Percentiles rank a stretch among this genome's conserved stretches.
Conservation (phyloP, 2,113 vertebrate species). For the Numenius arquata region DNA sequence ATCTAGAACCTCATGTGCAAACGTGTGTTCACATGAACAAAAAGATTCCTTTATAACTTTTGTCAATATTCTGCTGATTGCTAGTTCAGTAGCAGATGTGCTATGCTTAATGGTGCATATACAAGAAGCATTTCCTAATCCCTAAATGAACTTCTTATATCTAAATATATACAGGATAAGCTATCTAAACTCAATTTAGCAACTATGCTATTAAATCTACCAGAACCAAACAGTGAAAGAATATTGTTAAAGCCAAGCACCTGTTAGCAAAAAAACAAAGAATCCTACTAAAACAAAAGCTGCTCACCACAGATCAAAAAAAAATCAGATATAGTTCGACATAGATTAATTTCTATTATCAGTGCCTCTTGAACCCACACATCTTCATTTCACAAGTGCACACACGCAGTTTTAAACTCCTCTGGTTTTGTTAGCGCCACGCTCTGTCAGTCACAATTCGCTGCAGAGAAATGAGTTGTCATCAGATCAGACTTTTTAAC, state of each 20-base stretch:
- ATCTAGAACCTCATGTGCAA: background rate
- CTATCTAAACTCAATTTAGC: conserved; percentile 75
- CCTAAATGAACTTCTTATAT: conserved; percentile 82
- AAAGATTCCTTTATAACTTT: conserved; percentile 78
- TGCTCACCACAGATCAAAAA: conserved; percentile 17
- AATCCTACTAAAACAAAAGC: background rate
- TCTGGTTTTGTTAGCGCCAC: background rate
- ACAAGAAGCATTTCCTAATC: conserved; percentile 78
- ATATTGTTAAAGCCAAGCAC: conserved; percentile 44
- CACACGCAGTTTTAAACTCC: background rate
- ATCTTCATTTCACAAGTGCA: background rate
- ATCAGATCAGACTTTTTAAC: background rate
- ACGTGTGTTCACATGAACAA: conserved; percentile 43
- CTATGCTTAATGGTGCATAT: conserved; percentile 79
- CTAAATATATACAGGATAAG: conserved; percentile 79
- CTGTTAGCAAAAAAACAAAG: background rate
- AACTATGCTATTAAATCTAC: conserved; percentile 68
- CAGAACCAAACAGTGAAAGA: conserved; percentile 46
- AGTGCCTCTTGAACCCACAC: background rate
- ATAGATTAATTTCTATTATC: background rate
- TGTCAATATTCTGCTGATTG: conserved; percentile 80
- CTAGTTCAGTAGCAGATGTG: conserved; percentile 78
- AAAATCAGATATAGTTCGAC: background rate
- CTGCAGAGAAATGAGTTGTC: background rate
- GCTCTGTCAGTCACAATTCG: background rate